A percentile compares a stretch with the other conserved stretches of the same genome.
Evolutionary conservation across 2,797 vertebrate species (phyloP).

Genomic region (Sebastes baramenuke): DNA sequence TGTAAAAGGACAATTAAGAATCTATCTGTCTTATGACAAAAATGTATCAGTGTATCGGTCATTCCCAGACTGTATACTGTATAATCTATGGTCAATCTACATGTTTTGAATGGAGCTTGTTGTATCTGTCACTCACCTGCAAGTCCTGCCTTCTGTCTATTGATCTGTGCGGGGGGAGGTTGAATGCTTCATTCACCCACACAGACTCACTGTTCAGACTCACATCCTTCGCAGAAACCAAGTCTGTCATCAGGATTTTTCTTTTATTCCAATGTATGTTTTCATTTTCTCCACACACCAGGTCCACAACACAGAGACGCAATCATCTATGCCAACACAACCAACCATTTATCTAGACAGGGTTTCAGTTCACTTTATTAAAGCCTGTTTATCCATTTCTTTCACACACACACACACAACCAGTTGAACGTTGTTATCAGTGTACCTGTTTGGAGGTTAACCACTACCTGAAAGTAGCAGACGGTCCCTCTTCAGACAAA

Average conservation of each 20-base stretch:
- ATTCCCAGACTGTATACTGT: too few relatives aligned
- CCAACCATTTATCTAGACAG: neutral
- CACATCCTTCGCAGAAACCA: slow-evolving; percentile 9
- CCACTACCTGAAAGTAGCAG: slow-evolving; percentile 23
- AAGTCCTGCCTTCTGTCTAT: slow-evolving; percentile 42
- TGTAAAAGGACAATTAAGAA: neutral
- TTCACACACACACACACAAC: neutral
- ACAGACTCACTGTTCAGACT: slow-evolving; percentile 3
- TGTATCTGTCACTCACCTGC: slow-evolving; percentile 62
- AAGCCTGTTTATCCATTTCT: neutral
- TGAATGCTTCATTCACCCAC: slow-evolving; percentile 8
- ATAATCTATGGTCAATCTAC: neutral
- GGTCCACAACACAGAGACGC: slow-evolving; percentile 7
- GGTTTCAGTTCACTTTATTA: slow-evolving; percentile 48
- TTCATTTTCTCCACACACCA: neutral
- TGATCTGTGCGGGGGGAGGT: neutral
- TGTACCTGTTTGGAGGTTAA: slow-evolving; percentile 31
- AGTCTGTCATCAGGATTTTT: neutral
- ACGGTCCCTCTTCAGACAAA: slow-evolving; percentile 24
- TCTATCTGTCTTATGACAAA: neutral
- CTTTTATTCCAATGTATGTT: slow-evolving; percentile 1
- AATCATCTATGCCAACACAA: neutral
- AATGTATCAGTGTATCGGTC: neutral
- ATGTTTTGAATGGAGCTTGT: neutral
- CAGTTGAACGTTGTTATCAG: neutral